Base-by-base conservation (phyloP, 2,888 invertebrate species). In the Oscheius myriophilus region DNA sequence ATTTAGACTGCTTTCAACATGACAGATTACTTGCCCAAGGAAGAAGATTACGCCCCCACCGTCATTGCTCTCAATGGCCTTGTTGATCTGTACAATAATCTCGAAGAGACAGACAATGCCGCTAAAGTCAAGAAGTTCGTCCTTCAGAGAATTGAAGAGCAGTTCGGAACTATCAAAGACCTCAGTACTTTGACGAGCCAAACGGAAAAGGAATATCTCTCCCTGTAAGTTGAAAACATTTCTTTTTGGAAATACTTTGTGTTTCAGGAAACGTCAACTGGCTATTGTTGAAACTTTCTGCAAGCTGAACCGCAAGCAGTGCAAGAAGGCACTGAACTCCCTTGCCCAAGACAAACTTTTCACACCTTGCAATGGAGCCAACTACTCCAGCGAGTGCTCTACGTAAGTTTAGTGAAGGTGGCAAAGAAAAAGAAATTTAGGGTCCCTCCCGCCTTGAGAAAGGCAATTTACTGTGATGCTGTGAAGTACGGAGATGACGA, bases 401-500 rank as follows among this genome's bases (percentile, higher is more conserved):
- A 55, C 46, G 46, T 55, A 23, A 65, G 23, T 49, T 23, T 33
- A 45, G 16, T 33, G 3, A 33, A 9, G 33, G 33, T 33, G 33
- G n/a, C n/a, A n/a, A n/a, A n/a, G n/a, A 18, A 41, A 55, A 2
- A 18, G 21, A 33, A 18, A 58, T 78, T 54, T 53, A 81, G 79
- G 42, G 78, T 79, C 39, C 75, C 79, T 9, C 66, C 69, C 11
- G 63, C 73, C 39, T 64, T 81, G 39, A 68, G 80, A 26, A 59
- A 53, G 1, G 49, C 69, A 18, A 74, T 78, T 0, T 81, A 81
- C 58, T 81, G 80, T 43, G 72, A 81, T 53, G 76, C 78, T 43
- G 67, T 79, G 0, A 66, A 70, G 11, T 69, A 72, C 21, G 80
- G 79, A 51, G 70, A 77, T 11, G 72, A 73, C n/a, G 72, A 69